Percentiles rank a stretch among this genome's conserved stretches.
phyloP scores from a whole-genome alignment of 1,140 invertebrate genomes.

The Caerostris extrusa region DNA sequence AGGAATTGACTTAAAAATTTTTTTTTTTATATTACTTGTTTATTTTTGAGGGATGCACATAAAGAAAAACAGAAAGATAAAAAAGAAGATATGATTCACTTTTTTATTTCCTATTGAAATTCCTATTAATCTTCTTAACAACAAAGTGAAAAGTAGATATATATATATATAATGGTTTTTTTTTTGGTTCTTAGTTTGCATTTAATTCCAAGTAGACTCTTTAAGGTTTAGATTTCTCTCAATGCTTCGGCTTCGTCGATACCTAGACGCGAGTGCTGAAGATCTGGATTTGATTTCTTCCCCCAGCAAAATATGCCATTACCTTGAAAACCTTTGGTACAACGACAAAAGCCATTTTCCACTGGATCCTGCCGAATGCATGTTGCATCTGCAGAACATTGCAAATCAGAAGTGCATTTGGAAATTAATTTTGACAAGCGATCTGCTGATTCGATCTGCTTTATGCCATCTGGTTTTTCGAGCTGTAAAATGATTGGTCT shows the following conservation, averaged over 20 bases:
- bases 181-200: no score
- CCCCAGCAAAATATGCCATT: conserved; percentile 67
- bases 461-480: not conserved
- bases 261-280: not conserved
- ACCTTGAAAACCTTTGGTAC: conserved; percentile 23
- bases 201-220: no score
- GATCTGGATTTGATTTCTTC: conserved; percentile 27
- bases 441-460: not conserved
- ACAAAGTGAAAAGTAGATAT: no score
- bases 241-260: not conserved
- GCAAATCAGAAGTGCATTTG: not conserved
- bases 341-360: not conserved
- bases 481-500: not conserved
- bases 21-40: no score
- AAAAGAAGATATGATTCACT: no score
- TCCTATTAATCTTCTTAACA: no score
- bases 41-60: no score
- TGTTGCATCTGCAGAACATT: not conserved
- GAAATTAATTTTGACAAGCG: not conserved
- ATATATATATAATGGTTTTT: no score
- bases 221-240: no score
- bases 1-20: no score
- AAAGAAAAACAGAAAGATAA: no score
- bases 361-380: not conserved
- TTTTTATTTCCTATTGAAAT: no score